Evolutionary conservation across 1,140 invertebrate genomes (phyloP).

Genomic region (Hycleus cichorii): DNA sequence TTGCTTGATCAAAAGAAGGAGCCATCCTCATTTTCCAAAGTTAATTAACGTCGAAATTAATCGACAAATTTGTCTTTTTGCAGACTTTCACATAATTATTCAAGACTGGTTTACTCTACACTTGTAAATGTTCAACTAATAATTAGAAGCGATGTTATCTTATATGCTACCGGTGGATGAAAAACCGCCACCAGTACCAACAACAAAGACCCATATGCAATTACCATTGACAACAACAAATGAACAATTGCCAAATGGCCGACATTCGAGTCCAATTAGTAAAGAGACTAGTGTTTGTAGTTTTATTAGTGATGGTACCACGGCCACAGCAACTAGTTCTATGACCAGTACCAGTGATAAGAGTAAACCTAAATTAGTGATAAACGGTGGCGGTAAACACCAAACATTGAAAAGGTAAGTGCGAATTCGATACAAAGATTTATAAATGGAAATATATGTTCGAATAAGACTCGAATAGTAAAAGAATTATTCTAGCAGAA

Average conservation of each 20-base stretch:
- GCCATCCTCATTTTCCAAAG: not conserved
- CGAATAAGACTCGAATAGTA: no score
- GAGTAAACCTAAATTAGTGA: slow-evolving; percentile 49
- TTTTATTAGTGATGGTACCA: slow-evolving; percentile 48
- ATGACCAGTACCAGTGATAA: slow-evolving; percentile 48
- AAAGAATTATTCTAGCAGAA: no score
- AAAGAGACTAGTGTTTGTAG: slow-evolving; percentile 53
- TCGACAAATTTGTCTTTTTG: not conserved
- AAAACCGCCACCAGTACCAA: slow-evolving; percentile 50
- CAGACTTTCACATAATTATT: no score
- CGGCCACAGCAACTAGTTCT: slow-evolving; percentile 44
- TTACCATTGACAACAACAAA: slow-evolving; percentile 29
- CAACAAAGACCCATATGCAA: slow-evolving; percentile 44
- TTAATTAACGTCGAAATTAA: slow-evolving; percentile 1
- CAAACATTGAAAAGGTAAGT: slow-evolving; percentile 52
- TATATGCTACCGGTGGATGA: slow-evolving; percentile 59
- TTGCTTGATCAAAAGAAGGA: not conserved
- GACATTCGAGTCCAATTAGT: slow-evolving; percentile 30
- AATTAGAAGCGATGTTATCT: slow-evolving; percentile 47
- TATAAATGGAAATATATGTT: no score
- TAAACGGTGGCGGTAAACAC: slow-evolving; percentile 54
- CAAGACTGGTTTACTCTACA: not conserved
- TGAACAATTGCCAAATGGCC: slow-evolving; percentile 24
- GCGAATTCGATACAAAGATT: no score
- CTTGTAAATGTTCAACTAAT: not conserved